Percentiles rank a stretch among this genome's conserved stretches.
phyloP scores from a whole-genome alignment of 2,113 vertebrate species.

The Elephas maximus region DNA sequence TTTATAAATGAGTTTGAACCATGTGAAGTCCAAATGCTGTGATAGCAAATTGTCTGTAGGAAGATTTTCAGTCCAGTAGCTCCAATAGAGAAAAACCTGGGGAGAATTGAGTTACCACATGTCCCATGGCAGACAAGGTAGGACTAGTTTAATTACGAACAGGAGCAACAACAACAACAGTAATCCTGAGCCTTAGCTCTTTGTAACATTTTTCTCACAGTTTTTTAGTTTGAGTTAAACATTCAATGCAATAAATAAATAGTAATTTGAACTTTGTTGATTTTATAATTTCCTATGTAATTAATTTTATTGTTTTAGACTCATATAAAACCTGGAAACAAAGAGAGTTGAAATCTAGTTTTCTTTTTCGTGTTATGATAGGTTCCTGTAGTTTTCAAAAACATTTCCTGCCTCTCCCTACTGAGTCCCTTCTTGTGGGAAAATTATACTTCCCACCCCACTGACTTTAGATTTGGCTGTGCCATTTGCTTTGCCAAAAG shows the following conservation, averaged over 20 bases:
- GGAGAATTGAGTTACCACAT: background rate
- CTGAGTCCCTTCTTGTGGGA: background rate
- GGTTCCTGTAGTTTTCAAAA: constrained; percentile 46
- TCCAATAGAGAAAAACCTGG: background rate
- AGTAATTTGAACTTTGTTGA: background rate
- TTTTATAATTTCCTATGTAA: constrained; percentile 44
- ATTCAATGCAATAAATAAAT: background rate
- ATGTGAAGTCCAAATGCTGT: background rate
- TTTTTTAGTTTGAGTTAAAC: background rate
- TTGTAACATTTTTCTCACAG: background rate
- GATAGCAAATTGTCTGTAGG: background rate
- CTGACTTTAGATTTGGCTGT: background rate
- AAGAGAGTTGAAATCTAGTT: background rate
- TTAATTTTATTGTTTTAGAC: background rate
- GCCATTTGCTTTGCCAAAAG: constrained; percentile 5
- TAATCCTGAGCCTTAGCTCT: background rate
- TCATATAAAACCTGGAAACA: constrained; percentile 1
- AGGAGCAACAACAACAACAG: background rate
- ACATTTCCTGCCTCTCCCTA: background rate
- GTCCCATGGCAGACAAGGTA: background rate
- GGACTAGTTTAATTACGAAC: background rate
- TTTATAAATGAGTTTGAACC: constrained; percentile 21
- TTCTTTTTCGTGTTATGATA: background rate
- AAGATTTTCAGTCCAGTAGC: background rate
- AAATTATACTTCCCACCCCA: background rate